phyloP scores from a whole-genome alignment of 2,888 invertebrate species.

The Pristionchus entomophagus region DNA sequence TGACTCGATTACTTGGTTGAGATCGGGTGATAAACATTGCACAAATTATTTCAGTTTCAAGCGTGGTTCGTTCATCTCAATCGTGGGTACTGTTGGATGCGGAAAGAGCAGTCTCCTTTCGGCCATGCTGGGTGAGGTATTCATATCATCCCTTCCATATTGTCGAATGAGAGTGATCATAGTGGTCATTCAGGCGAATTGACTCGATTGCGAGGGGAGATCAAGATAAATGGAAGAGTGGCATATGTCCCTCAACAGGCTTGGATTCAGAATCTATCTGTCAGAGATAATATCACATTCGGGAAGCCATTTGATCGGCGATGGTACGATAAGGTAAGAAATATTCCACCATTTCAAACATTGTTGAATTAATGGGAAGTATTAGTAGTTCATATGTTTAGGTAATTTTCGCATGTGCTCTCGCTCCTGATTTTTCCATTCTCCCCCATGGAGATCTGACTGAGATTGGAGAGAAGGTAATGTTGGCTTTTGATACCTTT shows the following conservation, averaged over 20 bases:
- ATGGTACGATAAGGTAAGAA: constrained; percentile 30
- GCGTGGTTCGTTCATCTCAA: constrained; percentile 84
- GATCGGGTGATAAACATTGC: no score
- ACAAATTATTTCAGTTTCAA: constrained; percentile 82
- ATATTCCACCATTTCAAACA: no score
- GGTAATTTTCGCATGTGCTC: constrained; percentile 90
- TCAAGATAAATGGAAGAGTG: constrained; percentile 78
- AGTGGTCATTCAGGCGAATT: constrained; percentile 59
- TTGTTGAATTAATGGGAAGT: no score
- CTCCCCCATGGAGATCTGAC: constrained; percentile 93
- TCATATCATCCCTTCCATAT: no score
- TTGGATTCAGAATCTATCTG: constrained; percentile 80
- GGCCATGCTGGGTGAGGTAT: constrained; percentile 78
- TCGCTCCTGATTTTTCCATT: constrained; percentile 92
- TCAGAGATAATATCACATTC: constrained; percentile 80
- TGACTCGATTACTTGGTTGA: no score
- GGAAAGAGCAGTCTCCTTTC: constrained; percentile 88
- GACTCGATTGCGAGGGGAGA: constrained; percentile 65
- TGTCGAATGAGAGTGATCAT: not conserved
- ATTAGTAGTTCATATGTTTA: constrained; percentile 75
- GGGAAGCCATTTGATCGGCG: constrained; percentile 46
- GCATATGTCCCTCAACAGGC: constrained; percentile 92
- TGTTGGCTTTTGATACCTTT: constrained; percentile 46
- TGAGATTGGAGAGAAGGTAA: constrained; percentile 95
- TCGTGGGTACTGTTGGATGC: constrained; percentile 90